Percentiles rank a stretch among this genome's conserved stretches.
Evolutionary conservation across 2,888 invertebrate species (phyloP).

Genomic region (Clepsis dumicolana): DNA sequence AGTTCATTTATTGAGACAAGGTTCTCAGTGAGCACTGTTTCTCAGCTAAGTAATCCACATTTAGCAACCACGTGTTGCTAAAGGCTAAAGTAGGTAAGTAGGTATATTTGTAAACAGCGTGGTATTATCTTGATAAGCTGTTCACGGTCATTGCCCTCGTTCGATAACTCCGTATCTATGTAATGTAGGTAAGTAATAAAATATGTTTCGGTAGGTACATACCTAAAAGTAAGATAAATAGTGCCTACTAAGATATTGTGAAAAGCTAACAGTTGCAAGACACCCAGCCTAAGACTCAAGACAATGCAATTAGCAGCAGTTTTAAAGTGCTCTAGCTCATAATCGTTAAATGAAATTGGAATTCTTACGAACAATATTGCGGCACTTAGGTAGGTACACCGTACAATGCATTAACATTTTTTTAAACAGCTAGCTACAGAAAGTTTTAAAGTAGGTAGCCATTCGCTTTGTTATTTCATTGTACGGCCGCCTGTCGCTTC

Average conservation of each 20-base stretch:
- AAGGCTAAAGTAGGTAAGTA: background rate
- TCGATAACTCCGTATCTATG: background rate
- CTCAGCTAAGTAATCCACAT: too few species aligned
- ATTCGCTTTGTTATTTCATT: background rate
- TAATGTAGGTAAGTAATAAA: background rate
- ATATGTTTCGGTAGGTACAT: too few species aligned
- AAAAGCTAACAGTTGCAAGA: background rate
- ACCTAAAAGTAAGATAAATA: background rate
- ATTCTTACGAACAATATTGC: background rate
- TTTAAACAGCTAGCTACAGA: background rate
- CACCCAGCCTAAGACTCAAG: background rate
- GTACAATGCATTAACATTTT: background rate
- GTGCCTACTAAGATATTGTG: background rate
- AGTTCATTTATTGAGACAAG: too few species aligned
- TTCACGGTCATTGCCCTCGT: conserved; percentile 10
- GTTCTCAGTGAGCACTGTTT: too few species aligned
- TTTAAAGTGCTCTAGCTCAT: background rate
- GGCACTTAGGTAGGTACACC: background rate
- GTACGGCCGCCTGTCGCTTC: background rate
- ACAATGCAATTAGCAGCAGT: background rate
- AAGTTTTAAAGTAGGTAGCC: conserved; percentile 8
- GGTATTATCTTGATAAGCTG: background rate
- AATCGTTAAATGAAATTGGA: background rate
- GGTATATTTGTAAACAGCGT: background rate
- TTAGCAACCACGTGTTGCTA: background rate